Conservation (phyloP, 1,140 invertebrate genomes). For the Dinoponera quadriceps region DNA sequence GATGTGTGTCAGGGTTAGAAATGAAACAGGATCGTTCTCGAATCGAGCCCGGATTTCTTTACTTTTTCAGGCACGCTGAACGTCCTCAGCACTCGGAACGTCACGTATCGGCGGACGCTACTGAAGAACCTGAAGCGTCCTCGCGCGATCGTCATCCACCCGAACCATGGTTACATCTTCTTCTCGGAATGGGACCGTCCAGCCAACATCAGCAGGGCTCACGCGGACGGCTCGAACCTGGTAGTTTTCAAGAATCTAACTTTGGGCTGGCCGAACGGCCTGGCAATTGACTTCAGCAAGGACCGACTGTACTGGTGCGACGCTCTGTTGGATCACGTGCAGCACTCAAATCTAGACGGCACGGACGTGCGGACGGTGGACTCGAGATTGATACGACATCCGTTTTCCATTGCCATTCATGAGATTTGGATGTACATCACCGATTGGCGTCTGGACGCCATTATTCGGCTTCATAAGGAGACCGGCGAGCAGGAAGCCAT, state of each 20-base stretch:
- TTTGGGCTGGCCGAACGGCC: slow-evolving; percentile 97
- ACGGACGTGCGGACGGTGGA: slow-evolving; percentile 96
- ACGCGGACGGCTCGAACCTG: slow-evolving; percentile 94
- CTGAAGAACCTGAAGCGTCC: slow-evolving; percentile 96
- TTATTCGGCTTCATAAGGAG: slow-evolving; percentile 95
- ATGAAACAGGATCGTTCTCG: neutral
- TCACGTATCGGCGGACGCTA: slow-evolving; percentile 93
- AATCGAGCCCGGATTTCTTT: neutral
- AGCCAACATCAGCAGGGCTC: slow-evolving; percentile 96
- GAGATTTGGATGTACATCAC: slow-evolving; percentile 98
- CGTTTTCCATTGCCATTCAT: slow-evolving; percentile 98
- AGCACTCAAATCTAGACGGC: slow-evolving; percentile 97
- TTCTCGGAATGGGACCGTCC: slow-evolving; percentile 99
- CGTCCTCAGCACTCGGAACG: slow-evolving; percentile 94
- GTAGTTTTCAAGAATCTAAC: slow-evolving; percentile 96
- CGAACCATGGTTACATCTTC: slow-evolving; percentile 96
- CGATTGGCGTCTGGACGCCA: slow-evolving; percentile 98
- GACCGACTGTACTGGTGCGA: slow-evolving; percentile 98
- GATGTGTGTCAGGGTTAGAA: neutral
- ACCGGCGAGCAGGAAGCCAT: slow-evolving; percentile 95
- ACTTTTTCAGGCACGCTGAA: slow-evolving; percentile 90
- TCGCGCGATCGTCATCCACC: slow-evolving; percentile 97
- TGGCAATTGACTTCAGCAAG: slow-evolving; percentile 95
- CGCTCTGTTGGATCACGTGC: slow-evolving; percentile 97
- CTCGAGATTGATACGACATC: slow-evolving; percentile 95